These are phyloP conservation scores for Pongo abelii DNA, from an alignment of 2,113 vertebrate species.

Conservation along the genomic window DNA sequence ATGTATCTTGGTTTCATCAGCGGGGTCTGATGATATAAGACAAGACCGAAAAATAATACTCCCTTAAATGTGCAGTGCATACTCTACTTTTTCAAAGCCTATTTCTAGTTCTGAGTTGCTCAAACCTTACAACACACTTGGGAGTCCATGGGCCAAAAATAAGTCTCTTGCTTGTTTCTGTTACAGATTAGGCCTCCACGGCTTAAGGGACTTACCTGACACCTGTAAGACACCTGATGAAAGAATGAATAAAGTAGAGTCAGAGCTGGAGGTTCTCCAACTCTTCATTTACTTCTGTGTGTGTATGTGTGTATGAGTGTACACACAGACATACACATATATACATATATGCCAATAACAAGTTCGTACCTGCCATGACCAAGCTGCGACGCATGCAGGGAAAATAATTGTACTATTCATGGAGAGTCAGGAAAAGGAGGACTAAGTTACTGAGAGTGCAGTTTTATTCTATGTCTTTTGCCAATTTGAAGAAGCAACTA, in stretches of 20 bases:
- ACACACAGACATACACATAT: too few species aligned
- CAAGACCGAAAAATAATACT: conserved; percentile 41
- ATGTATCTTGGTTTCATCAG: conserved; percentile 68
- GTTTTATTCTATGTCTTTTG: conserved; percentile 76
- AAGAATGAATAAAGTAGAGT: background rate
- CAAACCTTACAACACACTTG: background rate
- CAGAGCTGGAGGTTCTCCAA: background rate
- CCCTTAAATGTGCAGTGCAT: background rate
- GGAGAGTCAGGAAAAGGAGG: background rate
- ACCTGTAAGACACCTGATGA: background rate
- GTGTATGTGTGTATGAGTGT: background rate
- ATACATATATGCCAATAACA: background rate
- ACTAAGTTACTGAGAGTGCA: conserved; percentile 67
- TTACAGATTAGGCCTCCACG: background rate
- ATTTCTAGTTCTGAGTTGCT: background rate
- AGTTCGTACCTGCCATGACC: conserved; percentile 36
- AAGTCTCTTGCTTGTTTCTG: background rate
- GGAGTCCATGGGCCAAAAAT: background rate
- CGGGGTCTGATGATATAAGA: conserved; percentile 52
- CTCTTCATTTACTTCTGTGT: background rate
- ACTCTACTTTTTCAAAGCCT: background rate
- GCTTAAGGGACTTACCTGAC: background rate
- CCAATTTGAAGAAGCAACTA: conserved; percentile 83
- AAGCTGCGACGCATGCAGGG: conserved; percentile 41
- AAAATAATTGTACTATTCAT: conserved; percentile 58